Evolutionary conservation across 2,888 invertebrate genomes (phyloP).

Genomic region (Amitus sp.): DNA sequence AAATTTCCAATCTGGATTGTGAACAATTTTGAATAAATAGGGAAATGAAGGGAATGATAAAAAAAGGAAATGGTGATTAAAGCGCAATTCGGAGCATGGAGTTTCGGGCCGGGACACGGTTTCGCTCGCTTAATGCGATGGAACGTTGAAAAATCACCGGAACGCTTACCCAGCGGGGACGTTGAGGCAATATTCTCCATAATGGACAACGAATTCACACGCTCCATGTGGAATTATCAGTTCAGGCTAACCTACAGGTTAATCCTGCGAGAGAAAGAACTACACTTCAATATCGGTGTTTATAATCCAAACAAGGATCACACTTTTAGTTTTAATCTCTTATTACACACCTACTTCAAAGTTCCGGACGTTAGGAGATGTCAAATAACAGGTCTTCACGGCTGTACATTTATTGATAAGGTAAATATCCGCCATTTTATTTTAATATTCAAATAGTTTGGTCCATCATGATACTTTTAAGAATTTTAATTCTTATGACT

Average conservation of each 20-base stretch:
- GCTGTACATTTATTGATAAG: constrained; percentile 90
- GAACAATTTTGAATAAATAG: too few relatives aligned
- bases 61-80: too few relatives aligned
- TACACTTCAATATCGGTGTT: constrained; percentile 93
- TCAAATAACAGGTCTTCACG: constrained; percentile 92
- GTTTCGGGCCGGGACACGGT: constrained; percentile 94
- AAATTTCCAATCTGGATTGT: too few relatives aligned
- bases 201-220: constrained; percentile 91
- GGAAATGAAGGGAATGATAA: too few relatives aligned
- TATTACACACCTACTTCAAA: constrained; percentile 95
- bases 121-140: constrained; percentile 94
- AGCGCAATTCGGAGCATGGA: constrained; percentile 96
- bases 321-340: constrained; percentile 90
- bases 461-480: not conserved
- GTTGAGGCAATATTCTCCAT: constrained; percentile 92
- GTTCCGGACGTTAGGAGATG: constrained; percentile 93
- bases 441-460: too few relatives aligned
- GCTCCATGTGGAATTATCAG: constrained; percentile 95
- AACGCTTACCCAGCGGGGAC: constrained; percentile 88
- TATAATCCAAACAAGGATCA: constrained; percentile 94
- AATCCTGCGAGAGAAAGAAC: constrained; percentile 88
- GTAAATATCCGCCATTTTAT: too few relatives aligned
- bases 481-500: too few relatives aligned
- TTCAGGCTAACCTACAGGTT: constrained; percentile 93
- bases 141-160: constrained; percentile 90